phyloP scores from a whole-genome alignment of 2,113 vertebrate genomes.

The Paedocypris sp. region DNA sequence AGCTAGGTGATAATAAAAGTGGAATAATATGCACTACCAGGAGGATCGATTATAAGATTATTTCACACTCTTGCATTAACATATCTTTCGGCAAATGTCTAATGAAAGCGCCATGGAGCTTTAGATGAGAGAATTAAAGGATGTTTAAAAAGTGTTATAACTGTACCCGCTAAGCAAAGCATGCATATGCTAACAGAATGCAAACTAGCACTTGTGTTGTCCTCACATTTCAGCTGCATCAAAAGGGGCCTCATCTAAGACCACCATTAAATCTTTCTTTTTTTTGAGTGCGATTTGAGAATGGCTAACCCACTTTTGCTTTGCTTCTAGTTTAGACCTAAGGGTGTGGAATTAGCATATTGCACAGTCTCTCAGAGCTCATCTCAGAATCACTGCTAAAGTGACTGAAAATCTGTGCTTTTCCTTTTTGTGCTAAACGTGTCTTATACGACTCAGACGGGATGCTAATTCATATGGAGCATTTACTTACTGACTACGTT shows the following conservation, averaged over 20 bases:
- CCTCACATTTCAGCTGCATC: neutral
- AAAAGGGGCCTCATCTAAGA: conserved; percentile 18
- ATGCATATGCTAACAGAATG: neutral
- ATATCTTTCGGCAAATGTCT: no score
- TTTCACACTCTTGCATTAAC: no score
- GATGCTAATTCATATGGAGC: neutral
- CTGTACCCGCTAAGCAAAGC: no score
- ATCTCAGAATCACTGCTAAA: conserved; percentile 1
- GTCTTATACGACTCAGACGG: neutral
- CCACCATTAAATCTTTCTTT: conserved; percentile 27
- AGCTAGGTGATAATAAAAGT: no score
- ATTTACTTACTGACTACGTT: conserved; percentile 3
- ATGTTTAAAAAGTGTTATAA: neutral
- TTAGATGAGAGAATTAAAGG: no score
- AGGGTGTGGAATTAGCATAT: conserved; percentile 42
- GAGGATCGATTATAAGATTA: no score
- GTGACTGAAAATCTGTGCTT: neutral
- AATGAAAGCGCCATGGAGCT: no score
- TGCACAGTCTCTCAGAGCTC: conserved; percentile 14
- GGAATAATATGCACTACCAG: no score
- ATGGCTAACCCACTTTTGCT: conserved; percentile 49
- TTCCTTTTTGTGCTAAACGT: neutral
- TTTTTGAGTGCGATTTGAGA: conserved; percentile 44
- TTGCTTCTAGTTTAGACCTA: conserved; percentile 32
- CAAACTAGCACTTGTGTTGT: neutral